Conservation (phyloP, 92 coral and sea anemone genomes). For the Phymanthus crucifer region DNA sequence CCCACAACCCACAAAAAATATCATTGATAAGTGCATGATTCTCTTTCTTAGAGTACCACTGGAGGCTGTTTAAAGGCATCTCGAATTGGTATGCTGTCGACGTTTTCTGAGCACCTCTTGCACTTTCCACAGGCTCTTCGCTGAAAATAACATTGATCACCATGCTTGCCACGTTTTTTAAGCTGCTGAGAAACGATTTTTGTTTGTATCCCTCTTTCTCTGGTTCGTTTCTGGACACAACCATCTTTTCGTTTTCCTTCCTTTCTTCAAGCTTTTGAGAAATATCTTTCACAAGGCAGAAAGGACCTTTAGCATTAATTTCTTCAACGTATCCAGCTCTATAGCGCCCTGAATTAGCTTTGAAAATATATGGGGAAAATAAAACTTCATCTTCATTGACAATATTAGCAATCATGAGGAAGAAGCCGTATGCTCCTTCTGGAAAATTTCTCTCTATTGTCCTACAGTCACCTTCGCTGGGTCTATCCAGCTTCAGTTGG, state of each 20-base stretch:
- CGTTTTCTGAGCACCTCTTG: not conserved
- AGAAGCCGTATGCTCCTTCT: slow-evolving; percentile 62
- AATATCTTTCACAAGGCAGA: too few relatives aligned
- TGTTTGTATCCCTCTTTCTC: not conserved
- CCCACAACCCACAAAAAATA: not conserved
- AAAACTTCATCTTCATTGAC: slow-evolving; percentile 18
- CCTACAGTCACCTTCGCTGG: slow-evolving; percentile 73
- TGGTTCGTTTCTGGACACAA: too few relatives aligned
- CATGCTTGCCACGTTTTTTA: too few relatives aligned
- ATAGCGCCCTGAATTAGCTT: not conserved
- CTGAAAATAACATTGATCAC: too few relatives aligned
- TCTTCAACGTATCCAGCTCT: too few relatives aligned
- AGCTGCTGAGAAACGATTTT: not conserved
- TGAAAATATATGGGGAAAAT: slow-evolving; percentile 56
- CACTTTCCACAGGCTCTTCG: too few relatives aligned
- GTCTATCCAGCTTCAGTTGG: slow-evolving; percentile 56
- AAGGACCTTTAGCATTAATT: too few relatives aligned
- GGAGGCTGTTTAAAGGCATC: not conserved
- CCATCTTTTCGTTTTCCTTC: too few relatives aligned
- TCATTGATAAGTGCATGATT: not conserved
- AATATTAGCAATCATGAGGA: slow-evolving; percentile 81
- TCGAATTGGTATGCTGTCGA: not conserved
- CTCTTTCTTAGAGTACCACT: not conserved
- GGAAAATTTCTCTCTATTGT: slow-evolving; percentile 76
- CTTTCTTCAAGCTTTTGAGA: too few relatives aligned